A percentile compares a stretch with the other conserved stretches of the same genome.
Conservation (phyloP, 2,888 invertebrate genomes). For the Coenonympha arcania region DNA sequence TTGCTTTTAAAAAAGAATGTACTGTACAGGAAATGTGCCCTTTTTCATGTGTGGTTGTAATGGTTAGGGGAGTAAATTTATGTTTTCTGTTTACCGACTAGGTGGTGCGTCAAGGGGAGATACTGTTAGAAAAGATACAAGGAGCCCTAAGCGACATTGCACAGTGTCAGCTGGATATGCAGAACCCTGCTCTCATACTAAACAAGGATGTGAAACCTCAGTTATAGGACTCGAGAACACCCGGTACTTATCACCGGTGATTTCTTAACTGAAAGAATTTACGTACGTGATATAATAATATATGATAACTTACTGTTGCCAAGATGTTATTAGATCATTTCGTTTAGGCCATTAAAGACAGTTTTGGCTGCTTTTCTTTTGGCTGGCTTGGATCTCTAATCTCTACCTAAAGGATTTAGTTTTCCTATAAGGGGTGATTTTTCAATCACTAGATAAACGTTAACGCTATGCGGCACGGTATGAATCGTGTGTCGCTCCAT, state of each 20-base stretch:
- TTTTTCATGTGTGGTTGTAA: no score
- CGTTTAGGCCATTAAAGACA: no score
- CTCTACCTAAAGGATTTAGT: no score
- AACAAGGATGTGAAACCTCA: conserved; percentile 60
- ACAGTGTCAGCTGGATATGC: conserved; percentile 92
- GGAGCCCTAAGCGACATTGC: conserved; percentile 93
- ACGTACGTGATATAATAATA: not conserved
- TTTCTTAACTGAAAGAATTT: not conserved
- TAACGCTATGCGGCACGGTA: no score
- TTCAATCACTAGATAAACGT: no score
- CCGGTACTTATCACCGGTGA: conserved; percentile 10
- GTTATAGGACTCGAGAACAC: conserved; percentile 49
- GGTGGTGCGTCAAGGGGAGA: conserved; percentile 90
- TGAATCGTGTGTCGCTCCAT: no score
- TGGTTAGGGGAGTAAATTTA: not conserved
- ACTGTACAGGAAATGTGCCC: no score
- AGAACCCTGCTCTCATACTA: conserved; percentile 75
- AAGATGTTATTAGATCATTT: no score
- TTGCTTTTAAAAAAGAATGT: no score
- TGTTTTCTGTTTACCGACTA: conserved; percentile 41
- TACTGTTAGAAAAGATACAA: conserved; percentile 89
- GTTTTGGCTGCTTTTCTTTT: no score
- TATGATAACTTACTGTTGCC: not conserved
- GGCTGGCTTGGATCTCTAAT: no score
- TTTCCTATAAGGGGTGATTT: no score